A percentile compares a stretch with the other conserved stretches of the same genome.
Evolutionary conservation across 2,797 vertebrate species (phyloP).

Genomic region (Eutrigla gurnardus): DNA sequence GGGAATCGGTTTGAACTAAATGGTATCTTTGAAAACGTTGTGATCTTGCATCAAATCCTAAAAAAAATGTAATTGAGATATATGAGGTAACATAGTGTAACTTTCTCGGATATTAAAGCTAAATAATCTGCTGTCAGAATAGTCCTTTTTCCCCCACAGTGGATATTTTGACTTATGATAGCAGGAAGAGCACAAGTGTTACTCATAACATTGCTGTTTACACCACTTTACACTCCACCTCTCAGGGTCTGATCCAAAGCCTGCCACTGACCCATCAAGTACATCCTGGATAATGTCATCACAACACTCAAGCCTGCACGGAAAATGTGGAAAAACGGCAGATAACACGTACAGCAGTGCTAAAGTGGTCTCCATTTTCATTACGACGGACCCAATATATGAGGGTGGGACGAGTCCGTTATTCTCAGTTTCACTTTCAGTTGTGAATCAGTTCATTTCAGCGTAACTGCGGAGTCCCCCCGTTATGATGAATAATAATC

Average conservation of each 20-base stretch:
- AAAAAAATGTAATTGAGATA: too few species aligned
- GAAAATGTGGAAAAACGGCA: background rate
- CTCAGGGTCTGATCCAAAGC: background rate
- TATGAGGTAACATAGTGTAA: too few species aligned
- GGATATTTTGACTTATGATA: background rate
- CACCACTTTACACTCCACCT: background rate
- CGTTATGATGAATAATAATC: too few species aligned
- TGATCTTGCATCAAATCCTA: too few species aligned
- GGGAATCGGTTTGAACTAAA: too few species aligned
- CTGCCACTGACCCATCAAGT: background rate
- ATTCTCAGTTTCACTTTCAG: too few species aligned
- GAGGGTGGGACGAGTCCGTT: too few species aligned
- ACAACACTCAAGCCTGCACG: background rate
- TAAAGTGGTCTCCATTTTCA: constrained; percentile 20
- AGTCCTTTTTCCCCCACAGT: too few species aligned
- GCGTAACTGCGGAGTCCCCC: background rate
- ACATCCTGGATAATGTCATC: background rate
- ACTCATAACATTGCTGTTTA: constrained; percentile 2
- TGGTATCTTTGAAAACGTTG: too few species aligned
- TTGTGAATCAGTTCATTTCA: too few species aligned
- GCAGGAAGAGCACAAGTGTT: background rate
- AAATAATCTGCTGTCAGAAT: too few species aligned
- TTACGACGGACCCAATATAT: background rate
- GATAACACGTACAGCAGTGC: background rate
- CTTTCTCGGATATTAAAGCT: too few species aligned